A percentile compares a stretch with the other conserved stretches of the same genome.
These are phyloP conservation scores for Drosophila pseudotalamancana DNA, from an alignment of 2,888 invertebrate genomes.

Conservation along the genomic window DNA sequence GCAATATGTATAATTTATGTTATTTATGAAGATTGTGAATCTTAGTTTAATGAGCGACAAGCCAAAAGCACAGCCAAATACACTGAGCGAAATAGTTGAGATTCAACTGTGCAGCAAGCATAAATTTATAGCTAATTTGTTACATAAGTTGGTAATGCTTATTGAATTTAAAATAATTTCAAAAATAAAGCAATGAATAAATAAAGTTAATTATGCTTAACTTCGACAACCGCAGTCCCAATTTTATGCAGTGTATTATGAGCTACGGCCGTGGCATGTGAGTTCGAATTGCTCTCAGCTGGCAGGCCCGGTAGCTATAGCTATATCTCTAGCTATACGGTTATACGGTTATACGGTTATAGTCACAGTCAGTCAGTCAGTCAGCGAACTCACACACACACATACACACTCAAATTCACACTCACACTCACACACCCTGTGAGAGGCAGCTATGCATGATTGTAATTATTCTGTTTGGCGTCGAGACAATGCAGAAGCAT, in stretches of 20 bases:
- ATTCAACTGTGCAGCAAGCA: too few species aligned
- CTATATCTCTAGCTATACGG: too few species aligned
- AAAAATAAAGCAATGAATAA: background rate
- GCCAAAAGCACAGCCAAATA: too few species aligned
- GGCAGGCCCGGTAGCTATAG: constrained; percentile 42
- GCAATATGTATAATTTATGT: too few species aligned
- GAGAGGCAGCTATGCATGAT: constrained; percentile 61
- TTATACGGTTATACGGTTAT: too few species aligned
- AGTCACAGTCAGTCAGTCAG: constrained; percentile 59
- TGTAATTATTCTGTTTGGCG: constrained; percentile 74
- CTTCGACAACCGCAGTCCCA: background rate
- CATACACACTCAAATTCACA: constrained; percentile 17
- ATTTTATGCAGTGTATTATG: constrained; percentile 27
- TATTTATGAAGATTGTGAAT: too few species aligned
- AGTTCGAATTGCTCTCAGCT: constrained; percentile 29
- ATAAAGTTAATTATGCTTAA: background rate
- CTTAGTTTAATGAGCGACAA: too few species aligned
- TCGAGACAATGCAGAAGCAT: constrained; percentile 63
- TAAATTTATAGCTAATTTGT: too few species aligned
- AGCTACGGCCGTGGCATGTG: constrained; percentile 34
- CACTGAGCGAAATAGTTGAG: too few species aligned
- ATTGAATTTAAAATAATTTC: too few species aligned
- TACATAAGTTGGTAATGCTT: too few species aligned
- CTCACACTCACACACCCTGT: constrained; percentile 11
- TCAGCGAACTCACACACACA: constrained; percentile 63